Percentiles rank a stretch among this genome's conserved stretches.
Evolutionary conservation across 2,888 invertebrate species (phyloP).

Genomic region (Plebejus melissa): DNA sequence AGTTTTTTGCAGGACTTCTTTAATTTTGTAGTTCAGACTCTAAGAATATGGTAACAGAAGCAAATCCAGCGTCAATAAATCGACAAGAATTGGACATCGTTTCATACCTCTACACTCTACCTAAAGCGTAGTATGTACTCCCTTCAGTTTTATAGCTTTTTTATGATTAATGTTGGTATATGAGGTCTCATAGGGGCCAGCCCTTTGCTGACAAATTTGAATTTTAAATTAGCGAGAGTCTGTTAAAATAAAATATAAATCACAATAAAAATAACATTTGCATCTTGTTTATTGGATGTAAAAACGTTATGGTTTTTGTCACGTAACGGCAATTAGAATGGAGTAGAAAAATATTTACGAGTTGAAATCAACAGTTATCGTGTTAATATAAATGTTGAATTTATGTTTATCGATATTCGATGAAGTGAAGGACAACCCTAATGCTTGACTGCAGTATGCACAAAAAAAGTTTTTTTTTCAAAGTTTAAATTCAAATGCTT

Average conservation of each 20-base stretch:
- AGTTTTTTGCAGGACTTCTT: too few relatives aligned
- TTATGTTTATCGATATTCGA: slow-evolving; percentile 10
- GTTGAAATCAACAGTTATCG: background rate
- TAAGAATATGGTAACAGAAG: too few relatives aligned
- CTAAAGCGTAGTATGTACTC: background rate
- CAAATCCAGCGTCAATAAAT: background rate
- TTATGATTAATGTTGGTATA: slow-evolving; percentile 15
- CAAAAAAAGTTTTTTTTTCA: background rate
- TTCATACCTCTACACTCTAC: background rate
- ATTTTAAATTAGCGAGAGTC: slow-evolving; percentile 26
- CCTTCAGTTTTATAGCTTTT: slow-evolving; percentile 1
- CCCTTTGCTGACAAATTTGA: slow-evolving; percentile 22
- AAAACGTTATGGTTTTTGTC: slow-evolving; percentile 18
- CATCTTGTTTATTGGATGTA: slow-evolving; percentile 19
- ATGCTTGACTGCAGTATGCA: background rate
- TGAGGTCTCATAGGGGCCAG: background rate
- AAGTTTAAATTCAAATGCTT: background rate
- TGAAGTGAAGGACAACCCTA: background rate
- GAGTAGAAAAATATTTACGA: slow-evolving; percentile 12
- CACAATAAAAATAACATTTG: slow-evolving; percentile 2
- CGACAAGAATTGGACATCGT: background rate
- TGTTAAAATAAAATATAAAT: slow-evolving; percentile 22
- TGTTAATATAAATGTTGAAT: background rate
- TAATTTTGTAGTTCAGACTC: too few relatives aligned
- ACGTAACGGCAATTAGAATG: slow-evolving; percentile 13